Conservation (phyloP, 2,888 invertebrate species). For the Clusia tigrina region DNA sequence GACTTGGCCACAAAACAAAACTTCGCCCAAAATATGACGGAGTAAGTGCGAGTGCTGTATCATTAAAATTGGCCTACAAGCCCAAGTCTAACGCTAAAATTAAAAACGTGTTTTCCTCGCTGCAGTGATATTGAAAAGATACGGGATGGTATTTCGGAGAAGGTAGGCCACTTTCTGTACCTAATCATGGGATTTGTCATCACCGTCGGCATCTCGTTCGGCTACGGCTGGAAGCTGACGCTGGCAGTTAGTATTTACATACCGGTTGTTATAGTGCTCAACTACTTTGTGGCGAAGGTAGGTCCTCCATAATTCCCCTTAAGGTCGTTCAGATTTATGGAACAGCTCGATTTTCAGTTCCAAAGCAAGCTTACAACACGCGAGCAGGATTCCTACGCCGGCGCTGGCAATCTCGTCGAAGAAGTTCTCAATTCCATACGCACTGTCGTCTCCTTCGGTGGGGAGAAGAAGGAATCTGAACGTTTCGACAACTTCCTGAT, state of each 20-base stretch:
- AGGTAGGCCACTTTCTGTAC: slow-evolving; percentile 79
- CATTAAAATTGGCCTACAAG: background rate
- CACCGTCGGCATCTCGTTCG: slow-evolving; percentile 76
- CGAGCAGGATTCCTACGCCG: slow-evolving; percentile 77
- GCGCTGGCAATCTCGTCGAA: slow-evolving; percentile 79
- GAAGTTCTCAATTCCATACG: slow-evolving; percentile 78
- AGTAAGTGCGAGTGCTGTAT: slow-evolving; percentile 67
- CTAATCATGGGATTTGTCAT: slow-evolving; percentile 63
- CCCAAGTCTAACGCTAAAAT: background rate
- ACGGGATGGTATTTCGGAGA: slow-evolving; percentile 86
- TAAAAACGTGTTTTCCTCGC: background rate
- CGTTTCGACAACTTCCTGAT: slow-evolving; percentile 69
- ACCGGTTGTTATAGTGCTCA: slow-evolving; percentile 78
- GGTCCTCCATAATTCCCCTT: slow-evolving; percentile 39
- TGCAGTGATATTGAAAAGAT: slow-evolving; percentile 79
- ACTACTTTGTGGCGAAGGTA: slow-evolving; percentile 79
- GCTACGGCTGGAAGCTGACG: slow-evolving; percentile 87
- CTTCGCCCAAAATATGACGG: slow-evolving; percentile 77
- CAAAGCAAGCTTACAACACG: slow-evolving; percentile 74
- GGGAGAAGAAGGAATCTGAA: slow-evolving; percentile 76
- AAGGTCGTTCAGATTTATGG: background rate
- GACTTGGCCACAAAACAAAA: slow-evolving; percentile 76
- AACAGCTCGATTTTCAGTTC: slow-evolving; percentile 62
- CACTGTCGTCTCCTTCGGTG: slow-evolving; percentile 82
- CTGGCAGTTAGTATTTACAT: slow-evolving; percentile 80